Conservation (phyloP, 2,113 vertebrate genomes). For the Mohoua ochrocephala region DNA sequence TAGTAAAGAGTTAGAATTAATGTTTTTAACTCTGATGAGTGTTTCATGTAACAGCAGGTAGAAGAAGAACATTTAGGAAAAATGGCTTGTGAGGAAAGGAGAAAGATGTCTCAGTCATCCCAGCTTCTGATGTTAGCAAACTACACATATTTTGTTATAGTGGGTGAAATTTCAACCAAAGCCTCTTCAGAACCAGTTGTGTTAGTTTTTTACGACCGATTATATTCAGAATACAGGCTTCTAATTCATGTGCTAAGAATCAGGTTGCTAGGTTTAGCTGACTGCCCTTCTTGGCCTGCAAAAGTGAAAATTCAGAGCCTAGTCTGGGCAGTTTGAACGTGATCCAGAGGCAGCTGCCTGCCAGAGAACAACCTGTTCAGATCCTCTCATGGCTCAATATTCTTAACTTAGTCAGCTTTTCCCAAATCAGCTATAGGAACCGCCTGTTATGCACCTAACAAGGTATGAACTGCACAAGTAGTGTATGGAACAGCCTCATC, state of each 20-base stretch:
- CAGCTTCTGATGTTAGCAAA: background rate
- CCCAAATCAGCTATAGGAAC: background rate
- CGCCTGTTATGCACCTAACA: background rate
- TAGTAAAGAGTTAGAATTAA: background rate
- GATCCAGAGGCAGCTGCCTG: background rate
- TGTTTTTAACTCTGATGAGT: background rate
- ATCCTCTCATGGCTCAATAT: background rate
- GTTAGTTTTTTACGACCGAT: background rate
- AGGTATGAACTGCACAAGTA: background rate
- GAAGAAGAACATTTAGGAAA: background rate
- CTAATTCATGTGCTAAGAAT: background rate
- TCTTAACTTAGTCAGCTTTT: background rate
- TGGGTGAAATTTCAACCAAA: background rate
- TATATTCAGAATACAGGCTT: background rate
- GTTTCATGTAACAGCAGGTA: background rate
- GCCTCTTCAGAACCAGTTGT: background rate
- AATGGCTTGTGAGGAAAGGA: background rate
- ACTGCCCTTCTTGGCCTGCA: background rate
- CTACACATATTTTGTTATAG: background rate
- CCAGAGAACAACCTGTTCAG: background rate
- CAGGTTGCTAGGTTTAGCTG: background rate
- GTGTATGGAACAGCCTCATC: background rate
- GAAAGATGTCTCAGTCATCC: background rate
- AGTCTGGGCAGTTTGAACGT: background rate
- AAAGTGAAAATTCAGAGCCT: background rate